Evolutionary conservation across 2,797 vertebrate genomes (phyloP), one percentile per base, ranked within the genome.

Genomic region (Poliocrania exsul): DNA sequence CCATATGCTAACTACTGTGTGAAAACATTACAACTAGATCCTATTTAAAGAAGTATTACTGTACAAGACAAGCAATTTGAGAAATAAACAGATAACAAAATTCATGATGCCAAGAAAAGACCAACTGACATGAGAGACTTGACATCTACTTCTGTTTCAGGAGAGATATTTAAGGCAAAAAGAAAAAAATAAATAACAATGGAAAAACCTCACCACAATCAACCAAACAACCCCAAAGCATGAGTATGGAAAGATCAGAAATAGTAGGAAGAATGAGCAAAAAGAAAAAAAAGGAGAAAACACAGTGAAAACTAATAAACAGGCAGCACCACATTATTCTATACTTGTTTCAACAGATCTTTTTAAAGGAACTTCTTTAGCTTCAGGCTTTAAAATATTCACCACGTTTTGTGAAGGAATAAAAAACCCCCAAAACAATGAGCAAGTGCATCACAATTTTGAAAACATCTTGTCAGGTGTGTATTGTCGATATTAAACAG

Each of bases 351-450:
- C 38, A 58, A 62, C 9, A 70, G 1, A 17, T 9, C 19, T 51
- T 88, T 93, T 90, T 35, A 49, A 82, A 44, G 42, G 37, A 66
- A 65, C 57, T 92, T 94, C 95, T 40, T 80, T 95, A 56, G 53
- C 82, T 93, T 96, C 91, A 90, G 80, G 77, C 56, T 86, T 90
- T 37, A 73, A 92, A 95, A 94, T 62, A 87, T 31, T 80, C 21
- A 60, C 35, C 11, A 79, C 10, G 6, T 42, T 91, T 84, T 66
- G 66, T 81, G 54, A 75, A 70, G 28, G 8, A 46, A 19, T 6
- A 29, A 23, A 51, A 44, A 60, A 57, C 33, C 6, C 1, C 7
- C 2, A 87, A 33, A 58, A 17, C 5, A 57, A 70, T 46, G 9
- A 71, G 38, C 26, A 81, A 72, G 3, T 18, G 28, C 8, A 81